Conservation (phyloP, 2,113 vertebrate species). For the Grus americana region DNA sequence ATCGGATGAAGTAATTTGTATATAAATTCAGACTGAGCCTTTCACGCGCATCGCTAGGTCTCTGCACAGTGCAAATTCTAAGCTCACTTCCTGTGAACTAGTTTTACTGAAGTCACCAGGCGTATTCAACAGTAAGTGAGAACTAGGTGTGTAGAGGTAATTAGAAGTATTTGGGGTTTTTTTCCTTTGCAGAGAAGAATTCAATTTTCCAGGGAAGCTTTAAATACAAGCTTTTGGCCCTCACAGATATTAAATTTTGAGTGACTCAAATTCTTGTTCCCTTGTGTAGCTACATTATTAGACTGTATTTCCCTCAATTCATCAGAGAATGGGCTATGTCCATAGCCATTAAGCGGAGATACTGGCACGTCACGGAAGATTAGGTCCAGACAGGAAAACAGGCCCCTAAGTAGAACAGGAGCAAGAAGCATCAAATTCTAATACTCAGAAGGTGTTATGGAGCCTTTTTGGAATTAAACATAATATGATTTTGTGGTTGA, state of each 20-base stretch:
- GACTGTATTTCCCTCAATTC: constrained; percentile 16
- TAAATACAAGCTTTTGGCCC: not conserved
- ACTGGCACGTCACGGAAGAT: not conserved
- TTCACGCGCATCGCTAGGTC: not conserved
- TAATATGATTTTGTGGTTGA: not conserved
- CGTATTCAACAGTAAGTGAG: not conserved
- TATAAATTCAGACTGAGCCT: not conserved
- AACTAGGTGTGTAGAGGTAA: not conserved
- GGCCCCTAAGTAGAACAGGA: not conserved
- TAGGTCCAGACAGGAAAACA: constrained; percentile 9
- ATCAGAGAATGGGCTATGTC: constrained; percentile 1
- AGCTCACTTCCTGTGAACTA: not conserved
- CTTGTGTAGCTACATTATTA: not conserved
- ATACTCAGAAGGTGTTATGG: not conserved
- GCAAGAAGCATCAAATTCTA: not conserved
- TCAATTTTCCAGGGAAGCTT: not conserved
- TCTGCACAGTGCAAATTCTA: not conserved
- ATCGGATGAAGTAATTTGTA: not conserved
- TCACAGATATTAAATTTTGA: not conserved
- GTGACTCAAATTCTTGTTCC: constrained; percentile 33
- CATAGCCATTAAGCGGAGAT: not conserved
- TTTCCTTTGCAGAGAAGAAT: not conserved
- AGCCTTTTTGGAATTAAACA: not conserved
- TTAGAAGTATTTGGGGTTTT: constrained; percentile 13
- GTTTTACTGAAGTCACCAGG: not conserved